phyloP scores from a whole-genome alignment of 2,113 vertebrate genomes.

The Zootoca vivipara region DNA sequence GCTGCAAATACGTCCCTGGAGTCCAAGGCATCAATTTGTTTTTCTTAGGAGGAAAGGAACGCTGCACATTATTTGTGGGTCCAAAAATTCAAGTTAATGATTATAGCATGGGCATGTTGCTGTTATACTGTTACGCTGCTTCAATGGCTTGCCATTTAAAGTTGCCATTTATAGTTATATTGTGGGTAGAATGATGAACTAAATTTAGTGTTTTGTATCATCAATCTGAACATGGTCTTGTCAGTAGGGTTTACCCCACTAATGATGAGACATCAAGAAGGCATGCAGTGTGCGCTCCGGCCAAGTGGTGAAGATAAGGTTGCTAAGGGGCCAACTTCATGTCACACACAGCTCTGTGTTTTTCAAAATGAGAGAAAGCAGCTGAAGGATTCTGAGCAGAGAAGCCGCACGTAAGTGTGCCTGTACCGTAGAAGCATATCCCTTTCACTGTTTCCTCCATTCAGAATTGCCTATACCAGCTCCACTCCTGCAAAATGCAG shows the following conservation, averaged over 20 bases:
- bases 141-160: background rate
- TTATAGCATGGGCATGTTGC: slow-evolving; percentile 1
- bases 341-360: background rate
- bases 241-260: slow-evolving; percentile 47
- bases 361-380: background rate
- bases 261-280: slow-evolving; percentile 28
- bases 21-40: background rate
- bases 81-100: background rate
- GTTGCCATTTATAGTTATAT: background rate
- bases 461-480: background rate
- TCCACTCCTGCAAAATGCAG: background rate
- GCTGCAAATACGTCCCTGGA: background rate
- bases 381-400: background rate
- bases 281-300: background rate
- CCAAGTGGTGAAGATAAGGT: slow-evolving; percentile 2
- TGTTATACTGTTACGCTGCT: background rate
- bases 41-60: background rate
- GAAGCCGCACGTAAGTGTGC: background rate
- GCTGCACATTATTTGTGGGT: background rate
- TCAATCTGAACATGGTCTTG: background rate
- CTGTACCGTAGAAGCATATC: background rate
- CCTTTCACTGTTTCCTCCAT: background rate
- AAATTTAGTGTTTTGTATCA: slow-evolving; percentile 8
- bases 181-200: background rate
- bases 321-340: background rate